Percentiles rank a stretch among this genome's conserved stretches.
These are phyloP conservation scores for Sebastes ruberrimus DNA, from an alignment of 2,797 vertebrate species.

Conservation along the genomic window DNA sequence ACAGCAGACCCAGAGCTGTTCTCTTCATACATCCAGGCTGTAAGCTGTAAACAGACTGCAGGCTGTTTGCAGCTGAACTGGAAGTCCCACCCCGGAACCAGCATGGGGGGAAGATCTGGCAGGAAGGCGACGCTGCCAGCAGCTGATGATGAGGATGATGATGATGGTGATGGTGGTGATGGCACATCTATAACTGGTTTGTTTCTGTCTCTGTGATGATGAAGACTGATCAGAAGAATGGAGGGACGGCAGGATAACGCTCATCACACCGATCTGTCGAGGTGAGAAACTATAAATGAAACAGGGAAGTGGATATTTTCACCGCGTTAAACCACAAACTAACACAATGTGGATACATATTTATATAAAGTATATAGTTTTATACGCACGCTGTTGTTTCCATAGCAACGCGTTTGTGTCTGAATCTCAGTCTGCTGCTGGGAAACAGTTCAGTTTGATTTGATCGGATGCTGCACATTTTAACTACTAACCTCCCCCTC, in stretches of 20 bases:
- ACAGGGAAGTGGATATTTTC: constrained; percentile 12
- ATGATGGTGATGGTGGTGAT: too few species aligned
- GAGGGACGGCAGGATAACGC: neutral
- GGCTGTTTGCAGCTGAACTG: constrained; percentile 18
- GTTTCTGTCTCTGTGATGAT: neutral
- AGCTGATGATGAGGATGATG: neutral
- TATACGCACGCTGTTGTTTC: neutral
- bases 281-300: constrained; percentile 41
- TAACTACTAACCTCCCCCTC: neutral
- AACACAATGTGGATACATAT: neutral
- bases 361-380: neutral
- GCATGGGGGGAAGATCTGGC: constrained; percentile 48
- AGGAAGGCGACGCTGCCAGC: constrained; percentile 16
- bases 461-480: constrained; percentile 13
- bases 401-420: neutral
- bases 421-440: neutral
- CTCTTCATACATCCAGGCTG: too few species aligned
- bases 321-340: neutral
- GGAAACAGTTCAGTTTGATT: neutral
- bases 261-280: neutral
- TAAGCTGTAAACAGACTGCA: neutral
- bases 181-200: neutral
- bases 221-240: neutral
- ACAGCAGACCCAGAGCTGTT: neutral
- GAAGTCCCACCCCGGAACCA: constrained; percentile 82